Conservation (phyloP, 2,113 vertebrate species). For the Acanthochromis polyacanthus region DNA sequence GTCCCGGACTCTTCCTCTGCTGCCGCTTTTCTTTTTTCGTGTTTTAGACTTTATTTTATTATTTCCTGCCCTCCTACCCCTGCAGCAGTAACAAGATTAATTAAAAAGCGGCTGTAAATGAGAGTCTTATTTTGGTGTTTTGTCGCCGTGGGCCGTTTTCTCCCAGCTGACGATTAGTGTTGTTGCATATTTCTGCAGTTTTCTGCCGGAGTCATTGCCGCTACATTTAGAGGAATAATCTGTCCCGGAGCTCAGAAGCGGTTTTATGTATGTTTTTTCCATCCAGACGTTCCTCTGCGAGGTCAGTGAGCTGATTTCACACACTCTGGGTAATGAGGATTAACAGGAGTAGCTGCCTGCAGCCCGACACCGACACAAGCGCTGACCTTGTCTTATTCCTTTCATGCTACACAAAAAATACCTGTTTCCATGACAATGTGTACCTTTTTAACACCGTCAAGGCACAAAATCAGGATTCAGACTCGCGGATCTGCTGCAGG, state of each 20-base stretch:
- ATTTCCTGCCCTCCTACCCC: slow-evolving; percentile 1
- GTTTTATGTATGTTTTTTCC: slow-evolving; percentile 36
- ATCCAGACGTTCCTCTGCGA: slow-evolving; percentile 7
- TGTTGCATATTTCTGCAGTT: slow-evolving; percentile 57
- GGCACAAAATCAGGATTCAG: slow-evolving; percentile 16
- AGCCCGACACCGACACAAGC: not conserved
- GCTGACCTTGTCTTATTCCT: slow-evolving; percentile 34
- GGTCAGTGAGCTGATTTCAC: slow-evolving; percentile 40
- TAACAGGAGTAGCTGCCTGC: slow-evolving; percentile 31
- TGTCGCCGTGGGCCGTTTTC: slow-evolving; percentile 30
- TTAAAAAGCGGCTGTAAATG: slow-evolving; percentile 72
- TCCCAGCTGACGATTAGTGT: slow-evolving; percentile 52
- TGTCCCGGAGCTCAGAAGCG: slow-evolving; percentile 36
- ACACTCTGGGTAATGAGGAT: slow-evolving; percentile 35
- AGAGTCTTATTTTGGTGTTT: slow-evolving; percentile 65
- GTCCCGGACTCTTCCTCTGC: slow-evolving; percentile 30
- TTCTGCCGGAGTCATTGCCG: slow-evolving; percentile 56
- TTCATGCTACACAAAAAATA: slow-evolving; percentile 21
- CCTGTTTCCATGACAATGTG: slow-evolving; percentile 62
- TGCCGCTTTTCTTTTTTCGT: not conserved
- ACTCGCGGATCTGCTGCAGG: slow-evolving; percentile 5
- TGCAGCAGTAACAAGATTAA: slow-evolving; percentile 72
- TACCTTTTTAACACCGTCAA: slow-evolving; percentile 31
- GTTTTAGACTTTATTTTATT: too few relatives aligned
- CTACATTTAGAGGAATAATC: slow-evolving; percentile 60